These are phyloP conservation scores for Gryllus longicercus DNA, from an alignment of 2,888 invertebrate genomes.

Conservation along the genomic window DNA sequence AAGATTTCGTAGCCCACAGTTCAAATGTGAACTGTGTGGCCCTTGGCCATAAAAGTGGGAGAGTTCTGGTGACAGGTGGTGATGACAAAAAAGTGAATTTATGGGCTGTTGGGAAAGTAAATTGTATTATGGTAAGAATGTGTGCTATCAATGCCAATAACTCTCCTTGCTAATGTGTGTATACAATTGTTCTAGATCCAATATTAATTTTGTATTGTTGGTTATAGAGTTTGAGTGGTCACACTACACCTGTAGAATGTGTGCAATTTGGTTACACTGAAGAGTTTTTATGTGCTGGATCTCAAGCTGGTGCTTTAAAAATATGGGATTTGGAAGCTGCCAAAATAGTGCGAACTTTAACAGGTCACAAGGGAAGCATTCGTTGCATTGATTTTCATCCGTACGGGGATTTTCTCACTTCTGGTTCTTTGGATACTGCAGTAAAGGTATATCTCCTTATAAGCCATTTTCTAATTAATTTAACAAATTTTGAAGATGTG, in stretches of 20 bases:
- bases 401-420: conserved; percentile 89
- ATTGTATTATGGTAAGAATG: conserved; percentile 83
- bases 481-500: conserved; percentile 19
- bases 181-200: no score
- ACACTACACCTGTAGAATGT: conserved; percentile 90
- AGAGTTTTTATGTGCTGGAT: conserved; percentile 92
- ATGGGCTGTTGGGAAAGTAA: conserved; percentile 93
- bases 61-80: conserved; percentile 90
- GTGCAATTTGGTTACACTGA: conserved; percentile 93
- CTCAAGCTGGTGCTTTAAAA: conserved; percentile 88
- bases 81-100: conserved; percentile 96
- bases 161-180: no score
- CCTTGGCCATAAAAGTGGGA: conserved; percentile 85
- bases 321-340: conserved; percentile 95
- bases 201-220: not conserved
- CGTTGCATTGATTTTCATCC: conserved; percentile 93
- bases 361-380: conserved; percentile 82
- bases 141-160: no score
- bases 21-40: conserved; percentile 85
- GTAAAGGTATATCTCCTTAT: conserved; percentile 58
- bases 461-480: not conserved
- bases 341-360: conserved; percentile 84
- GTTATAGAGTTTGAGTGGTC: conserved; percentile 82
- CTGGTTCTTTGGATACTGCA: conserved; percentile 88
- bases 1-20: conserved; percentile 82